These are phyloP conservation scores for Hartigia nigra DNA, from an alignment of 2,888 invertebrate species.

Conservation along the genomic window DNA sequence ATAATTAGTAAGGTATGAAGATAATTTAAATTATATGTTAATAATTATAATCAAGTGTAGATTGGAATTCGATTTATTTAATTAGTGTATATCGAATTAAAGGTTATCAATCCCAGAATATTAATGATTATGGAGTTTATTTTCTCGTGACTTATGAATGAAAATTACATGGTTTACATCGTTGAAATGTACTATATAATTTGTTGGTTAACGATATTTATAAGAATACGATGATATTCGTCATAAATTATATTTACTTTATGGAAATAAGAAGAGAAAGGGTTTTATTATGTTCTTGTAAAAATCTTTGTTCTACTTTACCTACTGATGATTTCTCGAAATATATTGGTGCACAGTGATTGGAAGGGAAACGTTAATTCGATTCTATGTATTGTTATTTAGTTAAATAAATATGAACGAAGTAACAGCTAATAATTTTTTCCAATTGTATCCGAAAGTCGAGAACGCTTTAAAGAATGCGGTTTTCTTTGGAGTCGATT, in stretches of 20 bases:
- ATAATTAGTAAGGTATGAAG: background rate
- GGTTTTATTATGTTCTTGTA: no score
- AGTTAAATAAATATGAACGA: conserved; percentile 68
- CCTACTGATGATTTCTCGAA: no score
- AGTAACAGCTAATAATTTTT: conserved; percentile 73
- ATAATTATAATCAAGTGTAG: background rate
- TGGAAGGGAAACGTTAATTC: no score
- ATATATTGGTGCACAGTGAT: no score
- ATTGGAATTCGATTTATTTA: background rate
- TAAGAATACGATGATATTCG: background rate
- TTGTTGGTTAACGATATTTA: background rate
- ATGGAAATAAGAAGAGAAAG: no score
- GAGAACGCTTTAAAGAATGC: conserved; percentile 70
- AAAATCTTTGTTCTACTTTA: no score
- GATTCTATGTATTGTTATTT: no score
- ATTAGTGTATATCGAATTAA: background rate
- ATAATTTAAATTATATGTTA: background rate
- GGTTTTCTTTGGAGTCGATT: conserved; percentile 76
- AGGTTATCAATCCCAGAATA: background rate
- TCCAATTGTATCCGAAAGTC: conserved; percentile 70
- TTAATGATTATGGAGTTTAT: background rate
- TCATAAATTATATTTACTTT: no score
- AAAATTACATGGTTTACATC: background rate
- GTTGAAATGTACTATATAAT: background rate
- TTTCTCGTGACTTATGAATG: background rate